Conservation (phyloP, 2,113 vertebrate species). For the Bubo scandiacus region DNA sequence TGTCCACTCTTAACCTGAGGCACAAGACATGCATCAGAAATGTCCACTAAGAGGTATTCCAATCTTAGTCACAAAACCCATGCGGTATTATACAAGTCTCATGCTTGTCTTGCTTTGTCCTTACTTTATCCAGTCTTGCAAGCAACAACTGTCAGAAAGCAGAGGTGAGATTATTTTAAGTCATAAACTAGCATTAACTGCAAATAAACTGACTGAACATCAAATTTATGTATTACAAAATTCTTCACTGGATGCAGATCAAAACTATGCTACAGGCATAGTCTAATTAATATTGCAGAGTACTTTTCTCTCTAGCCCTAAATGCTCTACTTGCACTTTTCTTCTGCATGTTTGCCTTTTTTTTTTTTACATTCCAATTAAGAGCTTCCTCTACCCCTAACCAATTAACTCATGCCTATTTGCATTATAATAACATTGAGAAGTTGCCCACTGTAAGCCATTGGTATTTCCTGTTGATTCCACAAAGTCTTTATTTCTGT, state of each 20-base stretch:
- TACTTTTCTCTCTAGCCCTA: background rate
- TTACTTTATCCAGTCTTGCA: background rate
- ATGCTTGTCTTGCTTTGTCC: background rate
- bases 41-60: background rate
- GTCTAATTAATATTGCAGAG: background rate
- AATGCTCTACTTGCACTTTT: background rate
- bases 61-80: background rate
- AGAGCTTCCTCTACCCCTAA: background rate
- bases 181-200: background rate
- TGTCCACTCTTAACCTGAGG: background rate
- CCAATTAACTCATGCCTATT: background rate
- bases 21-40: background rate
- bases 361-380: background rate
- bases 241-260: background rate
- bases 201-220: background rate
- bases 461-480: background rate
- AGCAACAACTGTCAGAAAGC: background rate
- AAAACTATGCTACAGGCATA: background rate
- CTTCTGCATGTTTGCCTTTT: background rate
- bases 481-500: background rate
- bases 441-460: background rate
- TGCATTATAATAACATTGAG: background rate
- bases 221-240: background rate
- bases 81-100: background rate
- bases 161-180: background rate